Percentiles rank a stretch among this genome's conserved stretches.
Conservation (phyloP, 2,888 invertebrate species). For the Stenolophus ochropezus region DNA sequence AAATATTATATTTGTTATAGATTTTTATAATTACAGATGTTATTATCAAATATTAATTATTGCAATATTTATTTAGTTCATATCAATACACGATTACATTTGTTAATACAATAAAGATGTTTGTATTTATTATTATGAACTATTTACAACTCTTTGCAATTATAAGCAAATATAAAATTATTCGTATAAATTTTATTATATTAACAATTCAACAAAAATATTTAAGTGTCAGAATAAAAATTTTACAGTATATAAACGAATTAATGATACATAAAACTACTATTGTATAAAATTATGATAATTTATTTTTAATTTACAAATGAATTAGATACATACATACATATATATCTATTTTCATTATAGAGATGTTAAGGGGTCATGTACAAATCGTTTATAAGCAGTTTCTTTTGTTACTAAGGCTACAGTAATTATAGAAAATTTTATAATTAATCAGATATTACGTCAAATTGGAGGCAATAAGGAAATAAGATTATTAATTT, state of each 20-base stretch:
- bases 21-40: too few relatives aligned
- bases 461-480: too few relatives aligned
- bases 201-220: too few relatives aligned
- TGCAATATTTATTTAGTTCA: too few relatives aligned
- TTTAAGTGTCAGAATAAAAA: neutral
- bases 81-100: too few relatives aligned
- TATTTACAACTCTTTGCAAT: too few relatives aligned
- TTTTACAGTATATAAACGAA: neutral
- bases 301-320: neutral
- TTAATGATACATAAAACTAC: neutral
- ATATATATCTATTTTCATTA: neutral
- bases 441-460: neutral
- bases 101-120: too few relatives aligned
- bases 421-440: neutral
- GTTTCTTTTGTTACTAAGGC: neutral
- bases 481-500: too few relatives aligned
- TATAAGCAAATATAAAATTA: too few relatives aligned
- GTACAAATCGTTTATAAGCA: neutral
- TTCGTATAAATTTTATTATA: too few relatives aligned
- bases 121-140: neutral
- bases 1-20: too few relatives aligned
- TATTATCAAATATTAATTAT: neutral
- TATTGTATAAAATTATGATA: neutral
- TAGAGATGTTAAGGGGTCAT: neutral
- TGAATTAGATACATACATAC: too few relatives aligned